Evolutionary conservation across 2,888 invertebrate species (phyloP), one percentile per base, ranked within the genome.

Genomic region (Plemyria rubiginata): DNA sequence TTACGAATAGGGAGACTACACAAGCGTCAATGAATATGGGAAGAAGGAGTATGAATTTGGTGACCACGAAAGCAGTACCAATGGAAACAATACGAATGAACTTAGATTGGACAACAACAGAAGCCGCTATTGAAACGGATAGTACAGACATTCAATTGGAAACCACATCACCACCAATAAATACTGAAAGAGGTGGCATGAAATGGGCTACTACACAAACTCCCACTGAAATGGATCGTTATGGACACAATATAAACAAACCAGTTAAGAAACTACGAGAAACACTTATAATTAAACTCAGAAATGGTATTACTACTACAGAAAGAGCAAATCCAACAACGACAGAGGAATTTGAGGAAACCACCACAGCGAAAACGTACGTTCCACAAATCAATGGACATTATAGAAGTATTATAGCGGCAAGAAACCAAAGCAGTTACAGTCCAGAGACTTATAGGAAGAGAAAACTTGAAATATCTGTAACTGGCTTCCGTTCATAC

Each of bases 351-450:
- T 58, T 60, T 36, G 73, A 63, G 46, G 71, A 78, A 60, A 67
- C 75, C 0, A 78, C 79, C 6, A 78, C 76, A 41, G 66, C 70
- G 29, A 77, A 78, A 64, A 87, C 85, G 0, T 89, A 88, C 54
- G 86, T 88, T 16, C 90, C 90, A 4, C 90, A 87, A 74, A 85
- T 87, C 53, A 92, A 92, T 66, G 90, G 92, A 11, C 92, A 92
- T 70, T 88, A 90, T 51, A 82, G 90, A 74, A 87, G 80, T 66
- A 73, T 84, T 12, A 4, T 54, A n/a, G 52, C 55, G 11, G 74
- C 72, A 65, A 80, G 74, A 41, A 73, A 85, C 49, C 81, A 79
- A 51, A 74, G 71, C 45, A 77, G 79, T 58, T 75, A 76, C 32
- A 83, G 78, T 66, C 72, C 81, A 22, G 86, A 87, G 66, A 79